Evolutionary conservation across 2,797 vertebrate species (phyloP).

Genomic region (Staurois parvus): DNA sequence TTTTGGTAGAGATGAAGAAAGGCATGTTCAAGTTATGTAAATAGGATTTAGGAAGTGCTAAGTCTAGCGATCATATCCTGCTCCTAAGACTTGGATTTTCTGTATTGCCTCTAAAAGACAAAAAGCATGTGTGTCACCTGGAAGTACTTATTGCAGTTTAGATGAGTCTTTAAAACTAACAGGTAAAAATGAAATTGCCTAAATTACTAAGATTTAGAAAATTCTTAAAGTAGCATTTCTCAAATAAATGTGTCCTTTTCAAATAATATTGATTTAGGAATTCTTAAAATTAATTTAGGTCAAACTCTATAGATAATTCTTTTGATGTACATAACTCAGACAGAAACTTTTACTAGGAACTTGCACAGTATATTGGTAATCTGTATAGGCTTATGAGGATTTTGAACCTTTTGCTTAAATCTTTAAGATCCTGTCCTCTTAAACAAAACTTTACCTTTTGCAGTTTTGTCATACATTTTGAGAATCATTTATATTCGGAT

Average conservation of each 20-base stretch:
- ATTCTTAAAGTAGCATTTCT: conserved; percentile 40
- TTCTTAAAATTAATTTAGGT: background rate
- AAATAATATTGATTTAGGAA: background rate
- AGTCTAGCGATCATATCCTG: conserved; percentile 26
- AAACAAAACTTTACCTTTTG: too few relatives aligned
- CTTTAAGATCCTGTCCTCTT: too few relatives aligned
- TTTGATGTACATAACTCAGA: background rate
- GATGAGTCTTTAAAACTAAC: conserved; percentile 29
- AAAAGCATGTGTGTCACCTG: conserved; percentile 52
- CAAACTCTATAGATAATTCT: background rate
- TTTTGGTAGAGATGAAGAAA: background rate
- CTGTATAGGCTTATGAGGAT: too few relatives aligned
- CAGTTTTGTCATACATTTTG: too few relatives aligned
- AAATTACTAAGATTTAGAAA: conserved; percentile 18
- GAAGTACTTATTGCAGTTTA: conserved; percentile 39
- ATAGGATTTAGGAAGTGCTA: conserved; percentile 47
- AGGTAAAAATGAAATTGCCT: conserved; percentile 33
- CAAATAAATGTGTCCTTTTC: conserved; percentile 16
- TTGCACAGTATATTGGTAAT: too few relatives aligned
- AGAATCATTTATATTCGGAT: too few relatives aligned
- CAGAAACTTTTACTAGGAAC: background rate
- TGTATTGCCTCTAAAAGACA: conserved; percentile 20
- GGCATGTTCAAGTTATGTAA: background rate
- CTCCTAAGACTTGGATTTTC: conserved; percentile 15
- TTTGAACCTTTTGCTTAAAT: too few relatives aligned